Conservation (phyloP, 2,797 vertebrate species). For the Neopelma chrysocephalum region DNA sequence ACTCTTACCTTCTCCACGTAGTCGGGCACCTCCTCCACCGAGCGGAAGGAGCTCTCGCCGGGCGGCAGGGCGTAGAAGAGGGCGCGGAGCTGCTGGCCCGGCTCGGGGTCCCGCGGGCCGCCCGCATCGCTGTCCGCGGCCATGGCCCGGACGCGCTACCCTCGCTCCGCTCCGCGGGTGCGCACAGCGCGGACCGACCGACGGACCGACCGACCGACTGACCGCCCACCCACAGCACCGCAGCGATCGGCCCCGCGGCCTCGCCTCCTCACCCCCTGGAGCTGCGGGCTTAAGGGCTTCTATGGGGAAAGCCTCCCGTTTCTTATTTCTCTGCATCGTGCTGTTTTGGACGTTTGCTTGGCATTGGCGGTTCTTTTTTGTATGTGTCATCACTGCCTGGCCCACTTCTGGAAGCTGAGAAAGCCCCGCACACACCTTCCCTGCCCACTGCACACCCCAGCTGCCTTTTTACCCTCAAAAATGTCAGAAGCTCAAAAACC, state of each 20-base stretch:
- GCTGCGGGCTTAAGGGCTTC: rapidly evolving
- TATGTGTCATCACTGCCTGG: rapidly evolving
- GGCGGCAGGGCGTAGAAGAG: slow-evolving; percentile 85
- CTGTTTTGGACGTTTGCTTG: rapidly evolving
- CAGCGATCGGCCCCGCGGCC: background rate
- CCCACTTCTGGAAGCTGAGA: rapidly evolving
- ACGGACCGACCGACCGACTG: background rate
- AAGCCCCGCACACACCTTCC: rapidly evolving
- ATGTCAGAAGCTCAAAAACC: background rate
- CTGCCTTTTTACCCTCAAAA: background rate
- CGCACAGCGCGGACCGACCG: background rate
- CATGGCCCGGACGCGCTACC: background rate
- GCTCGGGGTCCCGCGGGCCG: background rate
- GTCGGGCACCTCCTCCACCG: slow-evolving; percentile 83
- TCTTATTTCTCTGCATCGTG: rapidly evolving
- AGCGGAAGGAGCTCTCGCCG: slow-evolving; percentile 82
- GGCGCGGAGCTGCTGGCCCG: slow-evolving; percentile 73
- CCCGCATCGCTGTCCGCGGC: background rate
- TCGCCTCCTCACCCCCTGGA: rapidly evolving
- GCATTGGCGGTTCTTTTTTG: too few species aligned
- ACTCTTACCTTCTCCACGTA: slow-evolving; percentile 88
- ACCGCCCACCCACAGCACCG: background rate
- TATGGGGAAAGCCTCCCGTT: rapidly evolving
- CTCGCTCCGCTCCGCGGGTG: background rate
- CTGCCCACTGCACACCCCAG: rapidly evolving